A percentile compares a stretch with the other conserved stretches of the same genome.
Conservation (phyloP, 92 coral and sea anemone genomes). For the Scolanthus callimorphus region DNA sequence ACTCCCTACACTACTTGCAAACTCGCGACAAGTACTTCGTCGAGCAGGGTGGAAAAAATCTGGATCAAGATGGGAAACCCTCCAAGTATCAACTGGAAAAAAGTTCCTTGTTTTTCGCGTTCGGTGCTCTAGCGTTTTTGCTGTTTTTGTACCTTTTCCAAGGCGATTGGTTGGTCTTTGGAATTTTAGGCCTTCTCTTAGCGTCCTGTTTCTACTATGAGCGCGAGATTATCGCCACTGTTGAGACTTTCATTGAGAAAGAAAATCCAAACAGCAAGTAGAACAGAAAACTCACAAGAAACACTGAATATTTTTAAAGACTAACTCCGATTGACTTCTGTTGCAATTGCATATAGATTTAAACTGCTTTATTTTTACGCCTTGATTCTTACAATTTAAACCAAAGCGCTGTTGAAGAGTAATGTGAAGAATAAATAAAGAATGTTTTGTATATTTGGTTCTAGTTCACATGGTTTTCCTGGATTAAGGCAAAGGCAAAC, state of each 20-base stretch:
- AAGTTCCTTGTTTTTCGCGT: background rate
- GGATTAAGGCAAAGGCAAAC: no score
- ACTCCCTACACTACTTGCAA: constrained; percentile 28
- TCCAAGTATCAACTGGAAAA: background rate
- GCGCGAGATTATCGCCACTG: background rate
- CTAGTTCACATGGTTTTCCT: no score
- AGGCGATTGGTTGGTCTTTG: background rate
- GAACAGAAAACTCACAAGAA: background rate
- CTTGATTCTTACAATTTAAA: no score
- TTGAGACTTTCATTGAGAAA: background rate
- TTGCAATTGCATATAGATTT: no score
- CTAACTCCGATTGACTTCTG: no score
- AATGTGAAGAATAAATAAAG: no score
- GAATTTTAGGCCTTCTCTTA: constrained; percentile 2
- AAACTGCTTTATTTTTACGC: no score
- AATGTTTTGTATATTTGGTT: no score
- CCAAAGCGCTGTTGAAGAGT: no score
- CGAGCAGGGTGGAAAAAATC: constrained; percentile 9
- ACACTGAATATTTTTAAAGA: background rate
- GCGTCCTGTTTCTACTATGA: constrained; percentile 5
- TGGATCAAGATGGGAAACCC: background rate
- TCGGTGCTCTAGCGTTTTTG: background rate
- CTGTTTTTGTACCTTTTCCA: background rate
- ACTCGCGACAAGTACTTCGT: constrained; percentile 29
- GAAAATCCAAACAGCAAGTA: background rate